Evolutionary conservation across 2,888 invertebrate genomes (phyloP), one percentile per base, ranked within the genome.

Genomic region (Sphaeridia pumilis): DNA sequence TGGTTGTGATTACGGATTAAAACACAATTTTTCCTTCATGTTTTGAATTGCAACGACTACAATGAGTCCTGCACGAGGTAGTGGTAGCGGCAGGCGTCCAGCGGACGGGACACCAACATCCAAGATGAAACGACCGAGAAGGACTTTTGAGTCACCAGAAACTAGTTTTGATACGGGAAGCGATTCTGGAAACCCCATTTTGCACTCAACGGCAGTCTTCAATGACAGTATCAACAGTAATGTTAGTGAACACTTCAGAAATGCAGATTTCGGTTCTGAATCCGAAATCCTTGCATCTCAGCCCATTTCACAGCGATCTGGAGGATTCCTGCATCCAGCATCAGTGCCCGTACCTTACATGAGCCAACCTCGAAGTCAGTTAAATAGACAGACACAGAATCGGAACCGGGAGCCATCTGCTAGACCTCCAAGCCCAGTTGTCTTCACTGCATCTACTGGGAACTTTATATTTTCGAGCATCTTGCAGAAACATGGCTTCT

Each of bases 401-500:
- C 31, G 14, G 31, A 14, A 7, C 14, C 12, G 17, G 17, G 5
- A 7, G 5, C 12, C 5, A 4, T 22, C 4, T 7, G 36, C 24
- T 3, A 52, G 41, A 38, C 17, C 22, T 20, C 20, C 24, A 4
- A 50, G 50, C 20, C 50, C 50, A 4, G 25, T 50, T 17, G 25
- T 50, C 10, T 46, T 52, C 7, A 52, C 52, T 1, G 52, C 46
- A 26, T 45, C 52, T 22, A 35, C 46, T 3, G 52, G 52, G 4
- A 38, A 52, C 34, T 25, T 46, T 41, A 10, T 4, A 1, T 52
- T 52, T 41, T 52, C 52, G 4, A n/a, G 22, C 1, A 34, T 52
- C 1, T 28, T 52, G 21, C 46, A 52, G 31, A 52, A 46, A 24
- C 38, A 46, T 52, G 52, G 46, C 27, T 52, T 34, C 27, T 46